Percentiles rank a stretch among this genome's conserved stretches.
These are phyloP conservation scores for Stenotaenia linearis DNA, from an alignment of 2,888 invertebrate species.

Conservation along the genomic window DNA sequence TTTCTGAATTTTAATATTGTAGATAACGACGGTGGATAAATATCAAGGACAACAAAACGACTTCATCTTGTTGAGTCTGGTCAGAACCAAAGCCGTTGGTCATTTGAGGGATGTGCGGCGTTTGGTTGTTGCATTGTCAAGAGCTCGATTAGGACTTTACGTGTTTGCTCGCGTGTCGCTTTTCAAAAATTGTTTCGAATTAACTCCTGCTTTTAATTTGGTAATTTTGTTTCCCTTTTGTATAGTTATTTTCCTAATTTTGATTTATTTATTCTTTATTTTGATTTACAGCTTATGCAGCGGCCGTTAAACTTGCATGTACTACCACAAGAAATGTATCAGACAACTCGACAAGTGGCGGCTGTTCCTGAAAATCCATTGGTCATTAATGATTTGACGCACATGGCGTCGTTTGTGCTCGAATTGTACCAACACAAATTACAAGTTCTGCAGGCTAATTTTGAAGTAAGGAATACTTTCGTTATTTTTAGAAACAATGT, in stretches of 20 bases:
- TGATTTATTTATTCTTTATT: slow-evolving; percentile 35
- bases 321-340: slow-evolving; percentile 72
- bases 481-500: neutral
- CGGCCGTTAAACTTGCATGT: slow-evolving; percentile 75
- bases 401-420: slow-evolving; percentile 92
- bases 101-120: slow-evolving; percentile 90
- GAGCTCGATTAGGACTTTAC: slow-evolving; percentile 93
- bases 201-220: slow-evolving; percentile 90
- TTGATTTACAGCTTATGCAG: slow-evolving; percentile 68
- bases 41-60: slow-evolving; percentile 99
- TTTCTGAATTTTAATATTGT: slow-evolving; percentile 26
- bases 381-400: slow-evolving; percentile 77
- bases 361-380: slow-evolving; percentile 48
- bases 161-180: slow-evolving; percentile 87
- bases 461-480: neutral
- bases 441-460: neutral
- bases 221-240: too few species aligned
- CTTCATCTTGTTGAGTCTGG: slow-evolving; percentile 90
- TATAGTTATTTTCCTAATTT: slow-evolving; percentile 35
- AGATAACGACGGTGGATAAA: slow-evolving; percentile 84
- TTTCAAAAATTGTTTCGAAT: slow-evolving; percentile 94
- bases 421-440: slow-evolving; percentile 73
- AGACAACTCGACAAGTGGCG: slow-evolving; percentile 54
- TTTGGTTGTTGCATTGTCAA: slow-evolving; percentile 94
- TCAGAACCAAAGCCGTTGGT: slow-evolving; percentile 93